Evolutionary conservation across 2,113 vertebrate species (phyloP).

Genomic region (Jacana jacana): DNA sequence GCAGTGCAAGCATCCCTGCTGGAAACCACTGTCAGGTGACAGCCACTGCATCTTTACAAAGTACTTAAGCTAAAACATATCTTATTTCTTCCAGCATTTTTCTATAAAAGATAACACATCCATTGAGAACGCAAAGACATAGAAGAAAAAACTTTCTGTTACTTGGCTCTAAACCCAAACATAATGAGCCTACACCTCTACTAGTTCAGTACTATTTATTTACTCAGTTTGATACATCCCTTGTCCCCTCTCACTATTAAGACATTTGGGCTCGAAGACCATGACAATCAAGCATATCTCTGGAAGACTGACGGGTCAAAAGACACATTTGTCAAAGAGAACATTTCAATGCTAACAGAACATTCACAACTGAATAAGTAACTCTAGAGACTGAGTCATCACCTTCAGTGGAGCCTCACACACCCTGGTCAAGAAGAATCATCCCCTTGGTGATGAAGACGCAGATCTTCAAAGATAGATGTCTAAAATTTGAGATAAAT

Average conservation of each 20-base stretch:
- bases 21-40: neutral
- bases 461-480: neutral
- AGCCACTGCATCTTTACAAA: neutral
- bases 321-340: neutral
- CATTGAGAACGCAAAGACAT: neutral
- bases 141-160: neutral
- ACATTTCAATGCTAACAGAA: neutral
- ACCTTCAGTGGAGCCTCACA: neutral
- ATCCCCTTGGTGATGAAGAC: neutral
- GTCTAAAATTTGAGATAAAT: neutral
- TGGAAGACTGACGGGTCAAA: neutral
- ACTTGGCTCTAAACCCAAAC: neutral
- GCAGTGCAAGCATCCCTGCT: neutral
- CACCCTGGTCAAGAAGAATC: neutral
- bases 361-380: neutral
- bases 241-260: neutral
- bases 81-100: neutral
- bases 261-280: neutral
- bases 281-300: neutral
- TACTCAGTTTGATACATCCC: neutral
- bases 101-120: neutral
- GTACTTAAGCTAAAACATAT: neutral
- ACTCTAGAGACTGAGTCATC: neutral
- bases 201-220: neutral
- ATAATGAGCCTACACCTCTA: neutral